Conservation (phyloP, 2,113 vertebrate species). For the Pipra filicauda region DNA sequence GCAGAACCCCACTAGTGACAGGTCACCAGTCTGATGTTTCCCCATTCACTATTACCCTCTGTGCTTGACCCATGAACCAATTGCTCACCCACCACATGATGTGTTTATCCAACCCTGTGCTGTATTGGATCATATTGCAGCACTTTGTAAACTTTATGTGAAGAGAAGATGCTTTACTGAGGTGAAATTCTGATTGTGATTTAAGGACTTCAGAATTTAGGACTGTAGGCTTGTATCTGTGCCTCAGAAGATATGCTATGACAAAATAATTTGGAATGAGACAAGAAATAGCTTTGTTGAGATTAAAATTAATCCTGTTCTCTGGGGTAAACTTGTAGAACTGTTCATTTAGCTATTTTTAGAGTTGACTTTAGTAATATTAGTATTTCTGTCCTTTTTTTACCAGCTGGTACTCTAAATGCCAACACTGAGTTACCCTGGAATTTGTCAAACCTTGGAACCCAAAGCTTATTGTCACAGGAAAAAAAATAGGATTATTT, state of each 20-base stretch:
- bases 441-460: background rate
- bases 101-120: background rate
- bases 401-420: background rate
- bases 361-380: background rate
- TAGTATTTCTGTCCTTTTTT: background rate
- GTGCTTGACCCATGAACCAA: background rate
- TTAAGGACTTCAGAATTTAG: background rate
- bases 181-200: background rate
- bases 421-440: background rate
- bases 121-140: background rate
- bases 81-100: background rate
- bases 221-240: background rate
- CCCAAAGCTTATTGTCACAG: background rate
- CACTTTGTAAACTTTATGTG: background rate
- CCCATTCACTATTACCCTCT: background rate
- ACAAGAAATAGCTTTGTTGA: background rate
- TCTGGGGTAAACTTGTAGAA: background rate
- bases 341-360: conserved; percentile 28
- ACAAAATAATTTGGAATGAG: background rate
- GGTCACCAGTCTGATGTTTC: background rate
- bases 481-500: background rate
- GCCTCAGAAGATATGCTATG: background rate
- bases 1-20: background rate
- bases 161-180: background rate
- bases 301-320: conserved; percentile 34